Base-by-base conservation (phyloP, 2,888 invertebrate species). In the Deilephila elpenor region DNA sequence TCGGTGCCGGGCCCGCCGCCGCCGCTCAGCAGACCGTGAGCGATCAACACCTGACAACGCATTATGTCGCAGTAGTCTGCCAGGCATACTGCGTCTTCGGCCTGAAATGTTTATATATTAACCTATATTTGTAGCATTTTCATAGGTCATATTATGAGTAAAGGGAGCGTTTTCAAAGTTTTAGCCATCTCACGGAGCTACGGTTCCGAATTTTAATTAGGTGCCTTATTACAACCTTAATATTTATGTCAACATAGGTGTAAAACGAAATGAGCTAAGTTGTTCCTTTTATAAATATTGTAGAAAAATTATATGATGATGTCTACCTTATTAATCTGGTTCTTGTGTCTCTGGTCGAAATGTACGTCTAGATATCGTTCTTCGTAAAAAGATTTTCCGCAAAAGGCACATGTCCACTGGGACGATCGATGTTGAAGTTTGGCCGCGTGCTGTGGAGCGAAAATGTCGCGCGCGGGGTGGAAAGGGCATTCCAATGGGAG, bases 1-100 rank as follows among this genome's bases (percentile, higher is more conserved):
- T 98, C 98, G 8, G 98, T 98, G 84, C 96, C 96, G 32, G 96
- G 95, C 29, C 96, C 95, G 78, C 95, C 96, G 64, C 96, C 95
- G 83, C 96, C 96, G 77, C 96, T 96, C 78, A 96, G 95, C 83
- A 96, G 90, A 77, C 97, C 97, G 87, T 97, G 96, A 76, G 97
- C 96, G 79, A 96, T 95, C 81, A 98, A 94, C 72, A 98, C 98
- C 89, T 98, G 98, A 91, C 99, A 99, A 81, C 99, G 96, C 97
- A 99, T 98, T 83, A 99, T 98, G 93, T 99, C 98, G 95, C 99
- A 99, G 93, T 97, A 98, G 91, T 98, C 98, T 72, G 98, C 98
- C 84, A 98, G 95, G 91, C 99, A 99, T 84, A 98, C 97, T 77
- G 98, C 97, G 91, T 98, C 98, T 93, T 98, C 98, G 74, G 97